A percentile compares a stretch with the other conserved stretches of the same genome.
phyloP scores from a whole-genome alignment of 2,888 invertebrate genomes.

The Cheilosia impressa region DNA sequence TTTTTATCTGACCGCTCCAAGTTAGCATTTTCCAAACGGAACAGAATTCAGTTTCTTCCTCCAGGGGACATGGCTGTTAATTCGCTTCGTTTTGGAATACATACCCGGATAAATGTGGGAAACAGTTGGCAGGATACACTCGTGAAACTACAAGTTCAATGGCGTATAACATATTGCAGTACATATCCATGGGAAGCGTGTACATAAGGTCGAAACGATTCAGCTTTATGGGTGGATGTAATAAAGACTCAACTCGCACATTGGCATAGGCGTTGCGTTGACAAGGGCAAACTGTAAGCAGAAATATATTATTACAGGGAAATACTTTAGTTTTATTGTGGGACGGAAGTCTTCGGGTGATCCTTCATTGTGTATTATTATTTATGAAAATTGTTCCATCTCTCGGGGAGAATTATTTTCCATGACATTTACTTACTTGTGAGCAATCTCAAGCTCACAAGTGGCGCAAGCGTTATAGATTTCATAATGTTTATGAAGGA shows the following conservation, averaged over 20 bases:
- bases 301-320: constrained; percentile 28
- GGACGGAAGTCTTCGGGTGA: constrained; percentile 14
- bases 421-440: constrained; percentile 22
- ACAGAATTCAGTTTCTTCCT: constrained; percentile 44
- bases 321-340: constrained; percentile 28
- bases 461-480: not conserved
- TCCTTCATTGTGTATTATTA: constrained; percentile 24
- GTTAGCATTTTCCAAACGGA: constrained; percentile 36
- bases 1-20: constrained; percentile 6
- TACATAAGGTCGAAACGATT: constrained; percentile 59
- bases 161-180: constrained; percentile 55
- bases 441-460: too few species aligned
- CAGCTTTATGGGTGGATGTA: constrained; percentile 27
- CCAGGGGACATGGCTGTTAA: constrained; percentile 67
- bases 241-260: constrained; percentile 20
- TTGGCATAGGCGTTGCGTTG: not conserved
- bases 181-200: not conserved
- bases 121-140: constrained; percentile 1
- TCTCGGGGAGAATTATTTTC: constrained; percentile 5
- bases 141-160: constrained; percentile 64
- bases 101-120: not conserved
- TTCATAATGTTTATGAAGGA: not conserved
- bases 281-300: constrained; percentile 1
- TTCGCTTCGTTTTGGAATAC: constrained; percentile 42
- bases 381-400: constrained; percentile 37